Percentiles rank a stretch among this genome's conserved stretches.
These are phyloP conservation scores for Montifringilla adamsi DNA, from an alignment of 2,113 vertebrate genomes.

Conservation along the genomic window DNA sequence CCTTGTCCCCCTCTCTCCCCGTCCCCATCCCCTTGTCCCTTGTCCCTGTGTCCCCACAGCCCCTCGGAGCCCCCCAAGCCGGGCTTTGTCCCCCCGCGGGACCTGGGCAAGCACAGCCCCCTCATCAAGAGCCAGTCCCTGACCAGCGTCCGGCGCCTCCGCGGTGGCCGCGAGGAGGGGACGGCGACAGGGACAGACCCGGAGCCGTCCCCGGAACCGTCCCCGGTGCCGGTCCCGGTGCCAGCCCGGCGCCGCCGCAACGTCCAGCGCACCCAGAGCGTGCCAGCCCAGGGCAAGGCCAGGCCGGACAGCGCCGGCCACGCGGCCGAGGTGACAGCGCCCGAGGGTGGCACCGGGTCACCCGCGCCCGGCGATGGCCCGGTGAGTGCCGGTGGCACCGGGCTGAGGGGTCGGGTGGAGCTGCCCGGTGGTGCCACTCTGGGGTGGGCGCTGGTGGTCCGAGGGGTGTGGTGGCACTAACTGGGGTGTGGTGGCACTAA, in stretches of 20 bases:
- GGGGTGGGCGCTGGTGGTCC: too few species aligned
- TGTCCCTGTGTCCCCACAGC: too few species aligned
- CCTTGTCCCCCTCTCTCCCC: too few species aligned
- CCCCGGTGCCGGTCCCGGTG: fast-evolving
- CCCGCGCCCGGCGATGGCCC: fast-evolving
- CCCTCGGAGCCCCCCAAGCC: slow-evolving; percentile 31
- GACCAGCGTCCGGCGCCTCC: slow-evolving; percentile 63
- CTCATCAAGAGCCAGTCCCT: slow-evolving; percentile 83
- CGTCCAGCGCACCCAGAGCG: slow-evolving; percentile 86
- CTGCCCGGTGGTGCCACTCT: too few species aligned
- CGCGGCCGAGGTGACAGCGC: too few species aligned
- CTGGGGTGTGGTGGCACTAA: too few species aligned
- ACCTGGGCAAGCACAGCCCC: slow-evolving; percentile 82
- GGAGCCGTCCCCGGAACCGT: fast-evolving
- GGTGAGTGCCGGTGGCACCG: neutral
- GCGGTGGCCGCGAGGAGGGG: neutral
- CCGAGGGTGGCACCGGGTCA: neutral
- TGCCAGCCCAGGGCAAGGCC: slow-evolving; percentile 73
- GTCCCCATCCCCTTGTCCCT: too few species aligned
- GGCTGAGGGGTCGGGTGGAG: too few species aligned
- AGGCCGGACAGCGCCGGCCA: too few species aligned
- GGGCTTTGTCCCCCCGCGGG: slow-evolving; percentile 79
- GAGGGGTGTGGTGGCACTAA: too few species aligned
- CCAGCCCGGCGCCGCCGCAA: slow-evolving; percentile 1
- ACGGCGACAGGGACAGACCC: too few species aligned